Percentiles rank a stretch among this genome's conserved stretches.
Evolutionary conservation across 2,113 vertebrate genomes (phyloP).

Genomic region (Xiphorhynchus elegans): DNA sequence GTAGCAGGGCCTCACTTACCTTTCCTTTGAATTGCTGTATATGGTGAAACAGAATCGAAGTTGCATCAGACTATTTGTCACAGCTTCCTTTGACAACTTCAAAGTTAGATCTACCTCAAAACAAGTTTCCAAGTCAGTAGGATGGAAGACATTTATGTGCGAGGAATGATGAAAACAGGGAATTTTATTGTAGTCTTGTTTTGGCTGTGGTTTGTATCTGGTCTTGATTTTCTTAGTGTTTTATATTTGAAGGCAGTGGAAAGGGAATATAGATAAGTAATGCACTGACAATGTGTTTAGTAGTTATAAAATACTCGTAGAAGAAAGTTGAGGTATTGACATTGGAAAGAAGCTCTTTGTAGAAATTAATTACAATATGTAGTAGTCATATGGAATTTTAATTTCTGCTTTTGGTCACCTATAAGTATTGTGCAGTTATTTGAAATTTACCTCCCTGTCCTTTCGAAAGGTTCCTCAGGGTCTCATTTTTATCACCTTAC

Average conservation of each 20-base stretch:
- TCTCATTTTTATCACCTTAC: not conserved
- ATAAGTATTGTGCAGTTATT: not conserved
- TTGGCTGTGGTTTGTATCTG: slow-evolving; percentile 6
- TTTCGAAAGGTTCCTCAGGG: not conserved
- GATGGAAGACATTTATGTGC: slow-evolving; percentile 3
- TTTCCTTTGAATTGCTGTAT: not conserved
- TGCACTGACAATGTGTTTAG: not conserved
- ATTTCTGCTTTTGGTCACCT: not conserved
- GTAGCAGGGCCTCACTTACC: not conserved
- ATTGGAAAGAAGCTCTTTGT: not conserved
- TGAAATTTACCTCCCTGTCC: not conserved
- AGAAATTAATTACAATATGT: not conserved
- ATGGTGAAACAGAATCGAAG: not conserved
- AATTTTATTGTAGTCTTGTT: slow-evolving; percentile 13
- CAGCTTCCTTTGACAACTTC: slow-evolving; percentile 7
- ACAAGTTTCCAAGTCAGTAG: slow-evolving; percentile 16
- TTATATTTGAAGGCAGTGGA: not conserved
- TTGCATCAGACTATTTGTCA: slow-evolving; percentile 13
- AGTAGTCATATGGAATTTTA: not conserved
- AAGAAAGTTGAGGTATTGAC: not conserved
- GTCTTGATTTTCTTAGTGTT: slow-evolving; percentile 22
- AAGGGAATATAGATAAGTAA: not conserved
- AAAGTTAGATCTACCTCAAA: slow-evolving; percentile 15
- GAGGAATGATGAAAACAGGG: not conserved
- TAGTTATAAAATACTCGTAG: not conserved